Evolutionary conservation across 1,140 invertebrate genomes (phyloP).

Genomic region (Samia ricini): DNA sequence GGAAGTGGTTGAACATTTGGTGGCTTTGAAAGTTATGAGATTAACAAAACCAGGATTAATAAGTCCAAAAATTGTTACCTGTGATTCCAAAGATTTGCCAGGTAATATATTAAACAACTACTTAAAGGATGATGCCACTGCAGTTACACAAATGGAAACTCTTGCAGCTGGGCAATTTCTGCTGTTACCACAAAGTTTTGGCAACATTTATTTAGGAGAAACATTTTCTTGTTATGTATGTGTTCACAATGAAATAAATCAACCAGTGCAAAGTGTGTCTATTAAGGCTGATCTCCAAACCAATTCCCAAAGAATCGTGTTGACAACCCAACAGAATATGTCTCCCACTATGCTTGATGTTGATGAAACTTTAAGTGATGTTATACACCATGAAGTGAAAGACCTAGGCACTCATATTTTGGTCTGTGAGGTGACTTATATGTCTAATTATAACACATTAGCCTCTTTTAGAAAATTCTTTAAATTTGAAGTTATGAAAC

Average conservation of each 20-base stretch:
- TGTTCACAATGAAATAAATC: constrained; percentile 95
- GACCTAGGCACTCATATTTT: constrained; percentile 98
- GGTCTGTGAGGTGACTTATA: constrained; percentile 97
- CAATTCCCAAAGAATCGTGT: constrained; percentile 88
- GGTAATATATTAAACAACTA: constrained; percentile 87
- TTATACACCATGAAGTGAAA: constrained; percentile 98
- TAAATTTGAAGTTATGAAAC: constrained; percentile 98
- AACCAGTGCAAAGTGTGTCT: constrained; percentile 88
- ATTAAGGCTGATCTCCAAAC: constrained; percentile 96
- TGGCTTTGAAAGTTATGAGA: constrained; percentile 90
- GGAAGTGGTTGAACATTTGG: constrained; percentile 70
- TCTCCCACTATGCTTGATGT: constrained; percentile 84
- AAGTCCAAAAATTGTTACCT: constrained; percentile 87
- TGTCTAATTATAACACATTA: constrained; percentile 83
- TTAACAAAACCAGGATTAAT: constrained; percentile 92
- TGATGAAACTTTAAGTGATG: constrained; percentile 94
- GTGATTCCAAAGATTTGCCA: constrained; percentile 91
- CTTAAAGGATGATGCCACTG: constrained; percentile 86
- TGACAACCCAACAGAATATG: constrained; percentile 81
- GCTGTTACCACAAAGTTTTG: constrained; percentile 96
- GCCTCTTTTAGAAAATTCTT: constrained; percentile 96
- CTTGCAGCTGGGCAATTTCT: constrained; percentile 92
- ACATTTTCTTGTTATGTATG: constrained; percentile 98
- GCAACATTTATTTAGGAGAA: constrained; percentile 91
- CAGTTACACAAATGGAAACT: constrained; percentile 88